Base-by-base conservation (phyloP, 2,113 vertebrate genomes). In the Tachysurus fulvidraco region DNA sequence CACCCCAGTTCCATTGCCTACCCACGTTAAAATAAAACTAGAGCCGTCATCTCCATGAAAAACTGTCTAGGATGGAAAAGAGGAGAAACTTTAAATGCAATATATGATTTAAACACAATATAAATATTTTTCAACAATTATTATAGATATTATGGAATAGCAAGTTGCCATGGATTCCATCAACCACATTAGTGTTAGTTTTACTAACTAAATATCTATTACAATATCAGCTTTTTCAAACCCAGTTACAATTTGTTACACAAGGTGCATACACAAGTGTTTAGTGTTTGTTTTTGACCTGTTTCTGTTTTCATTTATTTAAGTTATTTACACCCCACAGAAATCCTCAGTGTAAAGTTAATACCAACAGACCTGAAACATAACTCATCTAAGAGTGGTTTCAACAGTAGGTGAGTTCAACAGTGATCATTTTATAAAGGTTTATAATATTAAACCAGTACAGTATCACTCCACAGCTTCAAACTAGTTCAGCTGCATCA, bases 31-130 rank as follows among this genome's bases (percentile, higher is more conserved):
- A 50, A 93, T 94, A 44, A 95, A 94, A 86, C 94, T 91, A 82
- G 94, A 95, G 57, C 95, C 95, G 36, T 95, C 94, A 83, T 95
- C 95, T 17, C 93, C 95, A 81, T 95, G 94, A 88, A 96, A 96
- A 3, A 93, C 93, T 14, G 94, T 95, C 95, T 96, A 50, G 30
- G 76, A 81, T 41, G 28, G 41, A 30, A 84, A 77, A 13, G 12
- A 21, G 83, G 2, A 2, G 4, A 21, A 57, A 80, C 0, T 36
- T 44, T 36, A 77, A 52, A 28, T 50, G 23, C 23, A n/a, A 77
- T 85, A 1, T 30, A 19, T 2, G 36, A 36, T 36, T 50, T 4
- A 50, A 3, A 50, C 46, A 50, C 46, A 50, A 64, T 54, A 17
- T 46, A 73, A 23, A 8, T 73, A 13, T 25, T 14, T 73, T 21